phyloP scores from a whole-genome alignment of 2,797 vertebrate species.

The Nyctibius grandis region DNA sequence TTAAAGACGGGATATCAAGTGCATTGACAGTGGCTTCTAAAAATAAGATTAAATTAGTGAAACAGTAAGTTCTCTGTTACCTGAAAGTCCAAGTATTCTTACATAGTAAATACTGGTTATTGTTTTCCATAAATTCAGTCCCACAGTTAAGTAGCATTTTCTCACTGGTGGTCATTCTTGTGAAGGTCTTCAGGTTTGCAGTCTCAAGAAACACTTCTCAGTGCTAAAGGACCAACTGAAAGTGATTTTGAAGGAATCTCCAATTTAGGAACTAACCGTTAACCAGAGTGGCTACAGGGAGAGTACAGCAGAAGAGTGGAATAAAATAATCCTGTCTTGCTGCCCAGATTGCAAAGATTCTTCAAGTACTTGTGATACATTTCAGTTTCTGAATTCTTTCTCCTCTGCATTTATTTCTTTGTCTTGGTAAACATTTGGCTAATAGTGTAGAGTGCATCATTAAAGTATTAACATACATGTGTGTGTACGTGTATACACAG shows the following conservation, averaged over 20 bases:
- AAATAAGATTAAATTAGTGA: background rate
- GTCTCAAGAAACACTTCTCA: background rate
- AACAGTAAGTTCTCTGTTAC: background rate
- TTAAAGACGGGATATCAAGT: background rate
- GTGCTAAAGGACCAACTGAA: background rate
- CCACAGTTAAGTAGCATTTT: background rate
- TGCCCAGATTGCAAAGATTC: background rate
- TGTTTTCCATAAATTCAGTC: background rate
- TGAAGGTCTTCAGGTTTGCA: background rate
- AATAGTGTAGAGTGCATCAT: background rate
- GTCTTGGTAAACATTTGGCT: background rate
- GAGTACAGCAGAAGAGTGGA: background rate
- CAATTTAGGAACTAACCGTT: background rate
- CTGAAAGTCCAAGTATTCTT: background rate
- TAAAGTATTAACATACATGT: fast-evolving
- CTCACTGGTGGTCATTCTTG: background rate
- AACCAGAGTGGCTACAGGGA: background rate
- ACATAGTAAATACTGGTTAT: background rate
- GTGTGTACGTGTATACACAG: fast-evolving
- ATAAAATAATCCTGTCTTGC: background rate
- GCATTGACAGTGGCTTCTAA: background rate
- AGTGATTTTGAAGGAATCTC: background rate
- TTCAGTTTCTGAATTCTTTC: background rate
- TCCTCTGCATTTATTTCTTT: background rate
- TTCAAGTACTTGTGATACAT: background rate